Conservation (phyloP, 2,113 vertebrate species). For the Nipponia nippon region DNA sequence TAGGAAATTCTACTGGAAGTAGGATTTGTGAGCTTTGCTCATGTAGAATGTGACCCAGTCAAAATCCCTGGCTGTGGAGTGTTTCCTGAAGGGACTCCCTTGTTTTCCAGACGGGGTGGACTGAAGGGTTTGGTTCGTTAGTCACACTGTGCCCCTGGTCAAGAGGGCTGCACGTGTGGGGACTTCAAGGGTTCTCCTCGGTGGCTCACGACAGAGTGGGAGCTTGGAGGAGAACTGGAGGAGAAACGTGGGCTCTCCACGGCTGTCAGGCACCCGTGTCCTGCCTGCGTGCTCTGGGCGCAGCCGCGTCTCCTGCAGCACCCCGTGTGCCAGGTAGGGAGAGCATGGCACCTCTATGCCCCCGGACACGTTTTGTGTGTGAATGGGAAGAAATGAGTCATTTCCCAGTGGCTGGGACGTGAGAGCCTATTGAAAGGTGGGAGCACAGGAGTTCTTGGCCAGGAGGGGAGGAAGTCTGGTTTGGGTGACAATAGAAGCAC, state of each 20-base stretch:
- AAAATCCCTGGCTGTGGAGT: not conserved
- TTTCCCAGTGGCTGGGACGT: not conserved
- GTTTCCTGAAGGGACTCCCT: not conserved
- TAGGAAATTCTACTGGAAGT: not conserved
- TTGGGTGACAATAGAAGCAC: not conserved
- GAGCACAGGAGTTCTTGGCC: not conserved
- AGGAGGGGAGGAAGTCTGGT: not conserved
- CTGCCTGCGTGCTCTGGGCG: not conserved
- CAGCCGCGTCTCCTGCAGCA: not conserved
- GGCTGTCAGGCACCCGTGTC: rapidly evolving
- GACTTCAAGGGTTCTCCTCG: not conserved
- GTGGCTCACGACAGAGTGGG: not conserved
- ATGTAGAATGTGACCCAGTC: not conserved
- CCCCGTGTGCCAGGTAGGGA: not conserved
- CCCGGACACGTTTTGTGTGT: not conserved
- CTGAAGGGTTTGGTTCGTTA: not conserved
- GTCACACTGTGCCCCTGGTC: rapidly evolving
- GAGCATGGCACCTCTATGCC: not conserved
- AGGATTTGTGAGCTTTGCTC: not conserved
- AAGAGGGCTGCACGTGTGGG: too few relatives aligned
- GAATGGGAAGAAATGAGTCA: not conserved
- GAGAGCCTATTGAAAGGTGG: not conserved
- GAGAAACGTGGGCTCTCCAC: rapidly evolving
- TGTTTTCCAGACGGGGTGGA: not conserved
- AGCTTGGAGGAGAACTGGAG: not conserved